Evolutionary conservation across 2,797 vertebrate genomes (phyloP), one percentile per base, ranked within the genome.

Genomic region (Miichthys miiuy): DNA sequence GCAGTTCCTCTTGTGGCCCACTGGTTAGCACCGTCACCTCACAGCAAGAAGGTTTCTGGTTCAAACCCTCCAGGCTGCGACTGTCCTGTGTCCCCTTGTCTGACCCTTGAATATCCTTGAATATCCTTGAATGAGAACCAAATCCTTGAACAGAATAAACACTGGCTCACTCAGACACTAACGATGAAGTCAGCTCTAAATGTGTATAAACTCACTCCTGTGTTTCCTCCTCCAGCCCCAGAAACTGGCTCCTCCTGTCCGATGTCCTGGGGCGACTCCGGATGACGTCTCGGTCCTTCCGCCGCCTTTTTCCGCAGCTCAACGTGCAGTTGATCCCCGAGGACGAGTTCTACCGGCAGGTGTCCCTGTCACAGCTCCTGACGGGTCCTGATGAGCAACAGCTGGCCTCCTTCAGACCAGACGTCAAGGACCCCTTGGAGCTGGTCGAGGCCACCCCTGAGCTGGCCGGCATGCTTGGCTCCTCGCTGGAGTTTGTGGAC

Each of bases 191-290:
- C 30, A 6, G 30, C 30, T 30, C 6, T 30, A 30, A 30, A 30
- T 6, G 30, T 30, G 30, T 30, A 30, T 30, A 6, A 42, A 42
- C 34, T 52, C n/a, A 16, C 0, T 10, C 12, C 8, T 46, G 46
- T 16, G 0, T 25, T 9, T 44, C 6, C 12, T 46, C 38, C 7
- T 73, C 10, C 89, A 99, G 97, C 68, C 96, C 96, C 23, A 95
- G 97, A 50, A 99, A 99, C 92, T 99, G 97, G 97, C 94, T 99
- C 21, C 91, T 98, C 87, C 96, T 99, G 27, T 95, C 96, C 0
- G 97, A 98, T 0, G 96, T 97, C 80, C 94, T 97, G 51, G 97
- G 96, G 88, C 95, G 96, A 57, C 91, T 98, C 27, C 97, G 97
- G 90, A 97, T 97, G 95, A 97, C 97, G 0, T 95, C 97, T 0